Conservation (phyloP, 2,888 invertebrate species). For the Torymus tubicola region DNA sequence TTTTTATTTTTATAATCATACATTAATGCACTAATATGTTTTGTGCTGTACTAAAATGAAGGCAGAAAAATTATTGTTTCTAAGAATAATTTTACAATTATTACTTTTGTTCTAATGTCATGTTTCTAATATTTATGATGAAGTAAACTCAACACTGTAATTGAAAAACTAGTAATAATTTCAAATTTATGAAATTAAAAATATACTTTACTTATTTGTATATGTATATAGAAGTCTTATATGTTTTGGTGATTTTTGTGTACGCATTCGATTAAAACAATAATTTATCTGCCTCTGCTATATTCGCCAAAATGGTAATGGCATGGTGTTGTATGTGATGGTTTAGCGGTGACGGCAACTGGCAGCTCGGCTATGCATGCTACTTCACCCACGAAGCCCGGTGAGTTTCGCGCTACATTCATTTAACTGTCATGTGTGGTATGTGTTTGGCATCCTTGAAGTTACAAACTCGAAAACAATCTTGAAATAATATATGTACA, state of each 20-base stretch:
- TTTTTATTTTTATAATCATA: constrained; percentile 16
- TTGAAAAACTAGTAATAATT: no score
- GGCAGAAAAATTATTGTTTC: constrained; percentile 17
- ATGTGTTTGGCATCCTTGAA: neutral
- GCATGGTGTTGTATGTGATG: constrained; percentile 73
- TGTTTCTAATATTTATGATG: no score
- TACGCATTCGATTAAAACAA: neutral
- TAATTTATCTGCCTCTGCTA: constrained; percentile 33
- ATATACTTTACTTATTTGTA: no score
- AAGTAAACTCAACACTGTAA: no score
- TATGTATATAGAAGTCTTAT: neutral
- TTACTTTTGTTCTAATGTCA: no score
- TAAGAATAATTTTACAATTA: neutral
- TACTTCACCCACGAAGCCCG: constrained; percentile 74
- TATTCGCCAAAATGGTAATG: constrained; percentile 67
- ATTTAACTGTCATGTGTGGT: constrained; percentile 53
- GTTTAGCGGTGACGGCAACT: constrained; percentile 75
- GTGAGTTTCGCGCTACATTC: constrained; percentile 71
- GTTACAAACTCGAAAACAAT: constrained; percentile 24
- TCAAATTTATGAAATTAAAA: no score
- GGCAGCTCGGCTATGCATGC: constrained; percentile 75
- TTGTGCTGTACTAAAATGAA: constrained; percentile 13
- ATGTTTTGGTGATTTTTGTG: neutral
- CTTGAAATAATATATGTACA: constrained; percentile 11
- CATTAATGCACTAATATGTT: constrained; percentile 29